Evolutionary conservation across 2,113 vertebrate genomes (phyloP).

Genomic region (Ophthalmolycus amberensis): DNA sequence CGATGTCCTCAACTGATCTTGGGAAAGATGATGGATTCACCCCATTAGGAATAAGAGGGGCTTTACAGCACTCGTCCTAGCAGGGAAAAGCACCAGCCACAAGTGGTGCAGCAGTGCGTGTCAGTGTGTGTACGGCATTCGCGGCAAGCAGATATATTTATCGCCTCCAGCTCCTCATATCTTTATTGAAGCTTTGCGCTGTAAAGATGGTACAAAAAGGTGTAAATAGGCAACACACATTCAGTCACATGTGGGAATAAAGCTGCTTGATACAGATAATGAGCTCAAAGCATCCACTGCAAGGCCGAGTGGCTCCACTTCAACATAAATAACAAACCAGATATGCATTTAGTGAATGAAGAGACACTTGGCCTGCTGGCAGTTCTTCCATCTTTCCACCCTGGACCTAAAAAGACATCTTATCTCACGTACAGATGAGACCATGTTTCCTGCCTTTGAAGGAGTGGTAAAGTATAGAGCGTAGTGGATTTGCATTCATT

Average conservation of each 20-base stretch:
- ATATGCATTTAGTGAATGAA: background rate
- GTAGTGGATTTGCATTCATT: background rate
- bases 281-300: background rate
- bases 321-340: slow-evolving; percentile 14
- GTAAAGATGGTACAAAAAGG: slow-evolving; percentile 6
- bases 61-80: slow-evolving; percentile 19
- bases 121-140: background rate
- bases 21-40: slow-evolving; percentile 20
- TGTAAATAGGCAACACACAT: slow-evolving; percentile 26
- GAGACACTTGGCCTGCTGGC: background rate
- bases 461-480: background rate
- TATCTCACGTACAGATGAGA: background rate
- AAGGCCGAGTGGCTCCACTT: slow-evolving; percentile 14
- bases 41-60: slow-evolving; percentile 29
- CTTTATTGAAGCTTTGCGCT: background rate
- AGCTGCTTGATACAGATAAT: slow-evolving; percentile 23
- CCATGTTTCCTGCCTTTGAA: background rate
- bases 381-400: background rate
- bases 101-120: background rate
- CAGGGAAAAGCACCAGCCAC: background rate
- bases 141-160: background rate
- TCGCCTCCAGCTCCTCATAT: background rate
- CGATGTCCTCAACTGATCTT: slow-evolving; percentile 22
- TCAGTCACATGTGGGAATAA: background rate
- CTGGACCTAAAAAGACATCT: background rate